Evolutionary conservation across 2,888 invertebrate genomes (phyloP), one percentile per base, ranked within the genome.

Genomic region (Habrosyne pyritoides): DNA sequence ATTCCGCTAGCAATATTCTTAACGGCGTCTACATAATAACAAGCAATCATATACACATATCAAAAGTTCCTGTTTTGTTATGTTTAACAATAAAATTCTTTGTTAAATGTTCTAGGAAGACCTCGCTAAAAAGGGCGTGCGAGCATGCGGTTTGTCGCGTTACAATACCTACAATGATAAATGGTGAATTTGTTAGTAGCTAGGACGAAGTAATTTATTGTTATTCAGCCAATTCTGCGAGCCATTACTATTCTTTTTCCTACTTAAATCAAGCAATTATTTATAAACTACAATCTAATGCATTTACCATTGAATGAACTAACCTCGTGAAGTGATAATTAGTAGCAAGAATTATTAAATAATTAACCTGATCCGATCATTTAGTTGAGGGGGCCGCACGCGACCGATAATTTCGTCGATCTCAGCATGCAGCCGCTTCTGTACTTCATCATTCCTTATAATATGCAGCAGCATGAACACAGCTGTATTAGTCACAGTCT

Each of bases 401-500:
- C 84, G 80, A 1, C 95, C 95, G 0, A 95, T 86, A 48, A 94
- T 90, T 14, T 83, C 79, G 64, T 95, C 94, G 49, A 96, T 84
- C 80, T 96, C 95, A 2, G 82, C 67, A 46, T 94, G 95, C 10
- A 95, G 79, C 57, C 88, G 87, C 36, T 77, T 82, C 67, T 95
- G 94, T 36, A 95, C 90, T 0, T 94, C 86, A 0, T 93, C 91
- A 71, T 95, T 87, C 48, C 93, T 79, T 0, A 94, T 86, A 61
- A 95, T 84, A 63, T 94, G 93, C 2, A 95, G 84, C 1, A 95
- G 81, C 55, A 94, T 89, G 70, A 94, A 95, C 0, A 93, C 93
- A 10, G 95, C 83, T 0, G 95, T 94, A 71, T 95, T 95, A 62
- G 94, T 94, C 0, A 95, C 95, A 0, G 96, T 96, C 80, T 96